Conservation (phyloP, 2,888 invertebrate species). For the Shargacucullia verbasci region DNA sequence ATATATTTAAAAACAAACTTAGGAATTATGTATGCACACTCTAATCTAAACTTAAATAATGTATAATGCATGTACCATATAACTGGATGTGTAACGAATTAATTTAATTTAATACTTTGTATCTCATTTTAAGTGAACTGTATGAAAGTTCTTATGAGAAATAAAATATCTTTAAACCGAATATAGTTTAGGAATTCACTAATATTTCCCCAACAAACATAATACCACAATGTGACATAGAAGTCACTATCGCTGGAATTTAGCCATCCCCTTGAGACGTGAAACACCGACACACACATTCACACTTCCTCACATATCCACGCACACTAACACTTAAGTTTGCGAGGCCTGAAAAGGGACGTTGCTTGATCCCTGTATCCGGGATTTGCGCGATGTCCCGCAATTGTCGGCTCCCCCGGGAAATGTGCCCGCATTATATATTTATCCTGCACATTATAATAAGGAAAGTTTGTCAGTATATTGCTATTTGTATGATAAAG, state of each 20-base stretch:
- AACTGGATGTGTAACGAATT: no score
- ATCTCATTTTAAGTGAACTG: no score
- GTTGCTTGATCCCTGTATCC: conserved; percentile 40
- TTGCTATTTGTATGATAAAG: conserved; percentile 30
- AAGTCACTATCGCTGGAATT: conserved; percentile 35
- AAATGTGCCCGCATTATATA: conserved; percentile 47
- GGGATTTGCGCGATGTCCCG: conserved; percentile 38
- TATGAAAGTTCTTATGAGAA: no score
- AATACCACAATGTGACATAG: conserved; percentile 29
- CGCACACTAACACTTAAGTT: conserved; percentile 20
- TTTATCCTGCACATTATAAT: conserved; percentile 50
- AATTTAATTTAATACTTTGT: no score
- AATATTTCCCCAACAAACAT: conserved; percentile 28
- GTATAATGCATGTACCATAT: no score
- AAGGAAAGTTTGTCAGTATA: conserved; percentile 32
- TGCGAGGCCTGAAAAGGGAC: conserved; percentile 32
- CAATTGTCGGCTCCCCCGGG: conserved; percentile 43
- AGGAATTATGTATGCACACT: no score
- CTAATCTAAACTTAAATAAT: no score
- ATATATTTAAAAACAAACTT: no score
- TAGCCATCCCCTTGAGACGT: conserved; percentile 32
- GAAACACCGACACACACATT: conserved; percentile 15
- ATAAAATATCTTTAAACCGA: no score
- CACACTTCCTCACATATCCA: background rate
- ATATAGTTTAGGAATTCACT: conserved; percentile 23